These are phyloP conservation scores for Phragmatobia fuliginosa DNA, from an alignment of 2,888 invertebrate species.

Conservation along the genomic window DNA sequence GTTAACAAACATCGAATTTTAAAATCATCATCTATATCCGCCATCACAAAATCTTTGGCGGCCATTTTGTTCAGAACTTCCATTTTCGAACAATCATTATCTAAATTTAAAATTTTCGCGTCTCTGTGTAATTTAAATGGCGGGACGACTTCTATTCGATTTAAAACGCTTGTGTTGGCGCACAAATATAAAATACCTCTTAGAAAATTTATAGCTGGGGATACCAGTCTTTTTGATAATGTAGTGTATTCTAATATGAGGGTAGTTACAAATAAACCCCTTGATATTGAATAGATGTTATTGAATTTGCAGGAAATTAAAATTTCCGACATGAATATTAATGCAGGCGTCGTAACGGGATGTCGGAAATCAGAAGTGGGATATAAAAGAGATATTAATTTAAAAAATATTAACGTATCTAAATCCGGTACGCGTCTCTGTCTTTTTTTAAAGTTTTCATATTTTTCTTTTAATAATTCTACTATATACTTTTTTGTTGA, in stretches of 20 bases:
- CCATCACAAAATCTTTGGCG: constrained; percentile 84
- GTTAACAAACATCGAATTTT: constrained; percentile 88
- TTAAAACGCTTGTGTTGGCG: constrained; percentile 87
- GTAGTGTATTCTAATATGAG: constrained; percentile 92
- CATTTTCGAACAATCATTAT: constrained; percentile 78
- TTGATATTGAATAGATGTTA: constrained; percentile 89
- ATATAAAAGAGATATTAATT: constrained; percentile 92
- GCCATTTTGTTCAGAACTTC: constrained; percentile 77
- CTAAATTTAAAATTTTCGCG: constrained; percentile 87
- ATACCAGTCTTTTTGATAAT: constrained; percentile 93
- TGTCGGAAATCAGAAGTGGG: constrained; percentile 97
- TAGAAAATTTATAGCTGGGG: constrained; percentile 93
- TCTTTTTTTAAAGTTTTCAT: constrained; percentile 87
- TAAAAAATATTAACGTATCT: constrained; percentile 92
- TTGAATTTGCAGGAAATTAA: constrained; percentile 88
- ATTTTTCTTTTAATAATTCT: constrained; percentile 91
- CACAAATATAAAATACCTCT: constrained; percentile 91
- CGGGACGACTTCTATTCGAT: constrained; percentile 88
- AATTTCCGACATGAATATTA: constrained; percentile 94
- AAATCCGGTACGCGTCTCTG: constrained; percentile 88
- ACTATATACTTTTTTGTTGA: constrained; percentile 89
- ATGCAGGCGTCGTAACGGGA: constrained; percentile 94
- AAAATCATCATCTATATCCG: constrained; percentile 87
- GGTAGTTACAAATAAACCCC: constrained; percentile 92
- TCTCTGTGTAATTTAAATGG: constrained; percentile 88